A percentile compares a stretch with the other conserved stretches of the same genome.
phyloP scores from a whole-genome alignment of 2,888 invertebrate genomes.

The Teleogryllus oceanicus region DNA sequence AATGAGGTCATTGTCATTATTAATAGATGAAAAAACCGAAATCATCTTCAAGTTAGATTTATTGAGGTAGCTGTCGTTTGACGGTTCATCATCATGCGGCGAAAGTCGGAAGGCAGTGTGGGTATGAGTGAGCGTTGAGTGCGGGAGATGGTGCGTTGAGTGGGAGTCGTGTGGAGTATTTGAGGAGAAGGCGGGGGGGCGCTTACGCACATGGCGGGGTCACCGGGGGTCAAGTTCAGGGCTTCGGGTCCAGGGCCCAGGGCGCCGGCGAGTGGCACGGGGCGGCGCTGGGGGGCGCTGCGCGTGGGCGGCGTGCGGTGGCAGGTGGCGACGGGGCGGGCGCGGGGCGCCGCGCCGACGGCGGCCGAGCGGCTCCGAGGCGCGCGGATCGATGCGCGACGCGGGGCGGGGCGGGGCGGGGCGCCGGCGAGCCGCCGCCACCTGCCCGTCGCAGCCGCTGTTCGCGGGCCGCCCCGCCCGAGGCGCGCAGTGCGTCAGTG shows the following conservation, averaged over 20 bases:
- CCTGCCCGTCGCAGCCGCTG: background rate
- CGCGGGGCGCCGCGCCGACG: background rate
- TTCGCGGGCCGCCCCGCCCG: conserved; percentile 26
- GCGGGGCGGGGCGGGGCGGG: background rate
- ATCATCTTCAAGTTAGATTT: no score
- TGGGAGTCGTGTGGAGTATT: no score
- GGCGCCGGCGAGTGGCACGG: background rate
- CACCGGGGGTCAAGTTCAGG: background rate
- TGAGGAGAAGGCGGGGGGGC: no score
- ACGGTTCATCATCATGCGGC: no score
- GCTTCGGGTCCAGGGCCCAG: background rate
- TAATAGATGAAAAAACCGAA: no score
- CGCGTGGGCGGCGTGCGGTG: background rate
- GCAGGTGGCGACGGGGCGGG: background rate
- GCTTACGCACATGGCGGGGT: background rate
- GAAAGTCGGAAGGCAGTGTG: no score
- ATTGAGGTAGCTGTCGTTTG: no score
- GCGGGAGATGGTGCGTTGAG: no score
- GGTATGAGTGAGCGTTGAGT: no score
- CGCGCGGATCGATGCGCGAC: background rate
- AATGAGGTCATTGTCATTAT: no score
- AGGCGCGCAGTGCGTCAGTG: conserved; percentile 18
- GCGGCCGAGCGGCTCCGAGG: conserved; percentile 18
- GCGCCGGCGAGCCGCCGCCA: background rate
- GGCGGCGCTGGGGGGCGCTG: background rate